Evolutionary conservation across 2,113 vertebrate species (phyloP), one percentile per base, ranked within the genome.

Genomic region (Collichthys lucidus): DNA sequence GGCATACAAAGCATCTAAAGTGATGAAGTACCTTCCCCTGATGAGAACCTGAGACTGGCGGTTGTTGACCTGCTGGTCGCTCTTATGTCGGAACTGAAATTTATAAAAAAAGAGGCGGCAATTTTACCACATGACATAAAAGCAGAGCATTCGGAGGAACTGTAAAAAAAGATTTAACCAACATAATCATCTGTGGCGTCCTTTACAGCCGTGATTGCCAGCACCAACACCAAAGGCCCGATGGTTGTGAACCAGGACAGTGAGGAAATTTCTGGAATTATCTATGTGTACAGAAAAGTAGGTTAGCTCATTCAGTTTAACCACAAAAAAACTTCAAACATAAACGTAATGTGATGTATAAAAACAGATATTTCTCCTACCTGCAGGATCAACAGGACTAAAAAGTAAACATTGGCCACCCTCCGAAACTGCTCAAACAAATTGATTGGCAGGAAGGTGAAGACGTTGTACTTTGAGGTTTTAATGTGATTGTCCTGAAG

Each of bases 221-320:
- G 95, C 89, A 98, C 97, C 40, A 98, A 93, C 82, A 96, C 97
- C 95, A 98, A 96, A 97, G 97, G 97, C 96, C 98, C 97, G 0
- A 98, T 97, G 93, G 97, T 98, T 90, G 97, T 98, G 96, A 98
- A 98, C 97, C 97, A 98, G 79, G 97, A 97, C 49, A 98, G 93
- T 0, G 97, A 98, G 2, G 97, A 98, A 82, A 98, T 97, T 92
- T 95, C 96, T 0, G 97, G 97, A 88, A 98, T 98, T 93, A 98
- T 79, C 97, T 98, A 86, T 42, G 77, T 19, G 46, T 11, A 71
- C 26, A 86, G 11, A 85, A 44, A 84, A 50, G 12, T 16, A 24
- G 0, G 4, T 77, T 50, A 79, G 12, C 20, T 20, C 1, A 16
- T n/a, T 60, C 31, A 15, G 15, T 65, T 74, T 70, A 5, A 53